phyloP scores from a whole-genome alignment of 2,888 invertebrate species.

The Xestia xanthographa region DNA sequence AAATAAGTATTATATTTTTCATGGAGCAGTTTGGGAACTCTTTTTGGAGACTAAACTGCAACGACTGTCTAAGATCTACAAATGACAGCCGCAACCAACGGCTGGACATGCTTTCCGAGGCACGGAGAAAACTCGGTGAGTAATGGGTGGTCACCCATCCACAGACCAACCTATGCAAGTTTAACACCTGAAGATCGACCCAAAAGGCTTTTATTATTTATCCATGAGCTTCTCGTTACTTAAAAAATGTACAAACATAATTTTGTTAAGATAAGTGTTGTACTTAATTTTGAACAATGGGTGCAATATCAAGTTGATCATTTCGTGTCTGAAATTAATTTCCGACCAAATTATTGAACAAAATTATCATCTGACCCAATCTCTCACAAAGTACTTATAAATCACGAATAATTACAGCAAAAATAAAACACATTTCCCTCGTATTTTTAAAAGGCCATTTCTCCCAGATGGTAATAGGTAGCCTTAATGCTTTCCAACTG shows the following conservation, averaged over 20 bases:
- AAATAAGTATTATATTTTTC: too few relatives aligned
- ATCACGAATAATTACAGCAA: slow-evolving; percentile 22
- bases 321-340: not conserved
- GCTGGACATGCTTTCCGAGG: not conserved
- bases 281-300: not conserved
- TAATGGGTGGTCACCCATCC: not conserved
- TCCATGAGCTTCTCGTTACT: not conserved
- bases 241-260: not conserved
- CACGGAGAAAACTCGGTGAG: not conserved
- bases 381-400: not conserved
- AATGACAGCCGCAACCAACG: not conserved
- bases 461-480: slow-evolving; percentile 20
- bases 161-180: not conserved
- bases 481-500: slow-evolving; percentile 59
- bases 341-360: not conserved
- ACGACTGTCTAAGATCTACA: not conserved
- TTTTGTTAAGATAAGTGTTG: not conserved
- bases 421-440: slow-evolving; percentile 13
- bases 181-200: not conserved
- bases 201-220: not conserved
- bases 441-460: slow-evolving; percentile 38
- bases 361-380: slow-evolving; percentile 27
- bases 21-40: too few relatives aligned
- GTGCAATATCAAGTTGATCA: not conserved
- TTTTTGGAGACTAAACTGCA: not conserved